Conservation (phyloP, 2,113 vertebrate species). For the Cebidichthys violaceus region DNA sequence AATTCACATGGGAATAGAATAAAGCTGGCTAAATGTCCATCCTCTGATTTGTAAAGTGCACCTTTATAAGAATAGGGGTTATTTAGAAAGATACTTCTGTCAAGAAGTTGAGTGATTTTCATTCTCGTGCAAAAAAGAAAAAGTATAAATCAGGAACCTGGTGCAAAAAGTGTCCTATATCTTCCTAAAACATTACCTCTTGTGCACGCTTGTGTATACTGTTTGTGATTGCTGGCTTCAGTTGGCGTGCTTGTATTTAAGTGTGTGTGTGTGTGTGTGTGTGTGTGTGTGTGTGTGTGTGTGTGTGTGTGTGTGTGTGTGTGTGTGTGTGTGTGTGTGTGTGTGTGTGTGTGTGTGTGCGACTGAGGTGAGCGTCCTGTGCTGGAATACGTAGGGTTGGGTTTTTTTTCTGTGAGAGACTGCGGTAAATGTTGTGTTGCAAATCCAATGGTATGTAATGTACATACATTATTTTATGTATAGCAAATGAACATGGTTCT, state of each 20-base stretch:
- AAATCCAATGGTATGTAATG: conserved; percentile 76
- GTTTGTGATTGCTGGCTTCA: conserved; percentile 69
- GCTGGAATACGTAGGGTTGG: conserved; percentile 52
- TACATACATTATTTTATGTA: conserved; percentile 86
- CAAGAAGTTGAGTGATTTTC: conserved; percentile 36
- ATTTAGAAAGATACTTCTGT: conserved; percentile 24
- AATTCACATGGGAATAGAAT: conserved; percentile 48
- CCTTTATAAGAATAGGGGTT: conserved; percentile 61
- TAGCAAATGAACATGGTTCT: conserved; percentile 77
- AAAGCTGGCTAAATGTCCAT: conserved; percentile 57
- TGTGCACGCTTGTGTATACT: conserved; percentile 67
- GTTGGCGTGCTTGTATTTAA: conserved; percentile 65
- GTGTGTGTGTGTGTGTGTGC: conserved; percentile 42
- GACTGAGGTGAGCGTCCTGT: conserved; percentile 48
- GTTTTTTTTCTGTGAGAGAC: conserved; percentile 57
- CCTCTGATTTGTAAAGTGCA: conserved; percentile 70
- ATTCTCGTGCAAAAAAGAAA: conserved; percentile 47
- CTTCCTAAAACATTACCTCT: conserved; percentile 77
- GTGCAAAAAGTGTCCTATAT: conserved; percentile 71
- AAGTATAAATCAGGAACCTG: conserved; percentile 55
- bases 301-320: conserved; percentile 45
- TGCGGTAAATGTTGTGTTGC: conserved; percentile 72
- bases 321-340: conserved; percentile 42
- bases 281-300: conserved; percentile 49
- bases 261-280: conserved; percentile 47